phyloP scores from a whole-genome alignment of 2,797 vertebrate genomes.

The Coracias cyanogaster region DNA sequence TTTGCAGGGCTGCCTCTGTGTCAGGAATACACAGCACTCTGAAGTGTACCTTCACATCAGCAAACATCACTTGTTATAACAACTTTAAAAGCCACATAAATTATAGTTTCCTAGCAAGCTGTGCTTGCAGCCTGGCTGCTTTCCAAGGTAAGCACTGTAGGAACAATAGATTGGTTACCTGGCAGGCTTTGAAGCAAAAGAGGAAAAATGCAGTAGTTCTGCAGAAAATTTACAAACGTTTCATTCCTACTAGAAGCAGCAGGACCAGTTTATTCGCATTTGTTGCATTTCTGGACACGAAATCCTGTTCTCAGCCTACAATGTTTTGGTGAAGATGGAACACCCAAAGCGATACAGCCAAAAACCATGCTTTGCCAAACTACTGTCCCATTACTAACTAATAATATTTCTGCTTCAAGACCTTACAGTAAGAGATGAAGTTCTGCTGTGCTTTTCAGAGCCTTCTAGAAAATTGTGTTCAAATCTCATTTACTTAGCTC shows the following conservation, averaged over 20 bases:
- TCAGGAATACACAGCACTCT: not conserved
- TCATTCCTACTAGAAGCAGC: not conserved
- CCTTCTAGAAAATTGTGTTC: not conserved
- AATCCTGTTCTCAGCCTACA: not conserved
- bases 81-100: constrained; percentile 32
- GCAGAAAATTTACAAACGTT: not conserved
- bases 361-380: not conserved
- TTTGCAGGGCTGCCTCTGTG: not conserved
- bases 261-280: not conserved
- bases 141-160: not conserved
- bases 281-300: not conserved
- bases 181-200: not conserved
- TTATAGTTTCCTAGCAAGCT: not conserved
- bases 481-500: not conserved
- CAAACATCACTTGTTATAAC: not conserved
- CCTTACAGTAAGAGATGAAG: not conserved
- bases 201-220: constrained; percentile 1
- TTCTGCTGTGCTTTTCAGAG: not conserved
- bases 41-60: not conserved
- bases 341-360: not conserved
- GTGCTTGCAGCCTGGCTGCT: not conserved
- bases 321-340: not conserved
- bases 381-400: not conserved
- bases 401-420: not conserved
- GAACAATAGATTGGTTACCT: constrained; percentile 26